Percentiles rank a stretch among this genome's conserved stretches.
Evolutionary conservation across 2,113 vertebrate genomes (phyloP).

Genomic region (Nothoprocta perdicaria): DNA sequence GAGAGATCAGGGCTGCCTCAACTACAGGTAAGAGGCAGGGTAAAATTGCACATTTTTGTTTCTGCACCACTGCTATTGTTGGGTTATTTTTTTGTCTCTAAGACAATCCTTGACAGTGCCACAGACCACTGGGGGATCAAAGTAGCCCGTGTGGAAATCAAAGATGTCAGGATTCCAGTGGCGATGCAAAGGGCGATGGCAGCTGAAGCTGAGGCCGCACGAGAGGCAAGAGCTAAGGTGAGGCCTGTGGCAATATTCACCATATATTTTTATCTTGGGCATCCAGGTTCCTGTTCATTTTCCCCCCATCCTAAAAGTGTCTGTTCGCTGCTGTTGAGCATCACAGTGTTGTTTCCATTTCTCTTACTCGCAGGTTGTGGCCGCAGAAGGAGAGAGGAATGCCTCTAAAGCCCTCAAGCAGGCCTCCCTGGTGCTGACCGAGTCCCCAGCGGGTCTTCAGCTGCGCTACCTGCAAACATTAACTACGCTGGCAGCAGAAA

Average conservation of each 20-base stretch:
- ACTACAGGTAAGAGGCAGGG: fast-evolving
- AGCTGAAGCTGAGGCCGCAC: constrained; percentile 85
- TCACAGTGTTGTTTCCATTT: background rate
- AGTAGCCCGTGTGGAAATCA: constrained; percentile 88
- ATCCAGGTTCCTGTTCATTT: background rate
- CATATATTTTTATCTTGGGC: background rate
- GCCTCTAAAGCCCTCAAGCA: constrained; percentile 87
- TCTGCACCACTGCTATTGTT: background rate
- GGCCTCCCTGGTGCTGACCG: constrained; percentile 82
- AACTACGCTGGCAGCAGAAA: constrained; percentile 82
- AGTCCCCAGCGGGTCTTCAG: constrained; percentile 84
- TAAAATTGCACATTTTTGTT: fast-evolving
- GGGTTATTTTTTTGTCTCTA: background rate
- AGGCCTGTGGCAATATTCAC: background rate
- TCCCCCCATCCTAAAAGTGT: background rate
- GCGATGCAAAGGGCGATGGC: constrained; percentile 91
- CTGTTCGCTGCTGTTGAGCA: fast-evolving
- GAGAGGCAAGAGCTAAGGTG: constrained; percentile 88
- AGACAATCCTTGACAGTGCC: constrained; percentile 82
- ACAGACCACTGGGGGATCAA: constrained; percentile 86
- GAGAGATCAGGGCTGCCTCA: background rate
- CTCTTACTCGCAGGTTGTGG: constrained; percentile 60
- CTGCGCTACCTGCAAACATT: constrained; percentile 88
- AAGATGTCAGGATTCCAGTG: constrained; percentile 84
- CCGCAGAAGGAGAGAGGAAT: constrained; percentile 83